These are phyloP conservation scores for Slavum lentiscoides DNA, from an alignment of 2,888 invertebrate genomes.

Conservation along the genomic window DNA sequence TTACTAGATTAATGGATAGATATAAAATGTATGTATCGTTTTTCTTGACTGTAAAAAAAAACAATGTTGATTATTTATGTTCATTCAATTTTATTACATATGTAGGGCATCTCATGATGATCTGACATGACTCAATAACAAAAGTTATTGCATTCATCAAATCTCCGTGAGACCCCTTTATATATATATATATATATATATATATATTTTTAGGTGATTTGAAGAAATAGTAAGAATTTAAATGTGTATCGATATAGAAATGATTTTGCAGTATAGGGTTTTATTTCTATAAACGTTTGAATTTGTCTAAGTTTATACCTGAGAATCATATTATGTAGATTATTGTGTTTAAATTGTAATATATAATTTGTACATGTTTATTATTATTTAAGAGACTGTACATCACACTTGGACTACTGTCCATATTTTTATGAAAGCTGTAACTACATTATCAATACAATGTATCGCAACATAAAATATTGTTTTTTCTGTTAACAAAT, in stretches of 20 bases:
- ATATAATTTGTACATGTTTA: slow-evolving; percentile 14
- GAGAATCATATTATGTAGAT: background rate
- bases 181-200: too few species aligned
- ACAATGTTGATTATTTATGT: slow-evolving; percentile 16
- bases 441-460: slow-evolving; percentile 32
- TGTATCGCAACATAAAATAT: slow-evolving; percentile 21
- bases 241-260: background rate
- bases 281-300: slow-evolving; percentile 5
- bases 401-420: slow-evolving; percentile 13
- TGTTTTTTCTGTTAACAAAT: slow-evolving; percentile 20
- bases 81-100: slow-evolving; percentile 7
- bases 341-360: slow-evolving; percentile 34
- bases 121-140: too few species aligned
- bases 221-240: slow-evolving; percentile 7
- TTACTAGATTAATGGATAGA: background rate
- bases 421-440: slow-evolving; percentile 20
- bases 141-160: too few species aligned
- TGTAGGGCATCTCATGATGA: too few species aligned
- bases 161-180: too few species aligned
- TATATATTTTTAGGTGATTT: background rate
- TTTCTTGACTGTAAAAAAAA: slow-evolving; percentile 3
- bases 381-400: slow-evolving; percentile 44
- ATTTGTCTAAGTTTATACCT: slow-evolving; percentile 11
- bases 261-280: background rate
- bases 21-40: background rate